phyloP scores from a whole-genome alignment of 2,888 invertebrate genomes.

The Mellilla xanthometata region DNA sequence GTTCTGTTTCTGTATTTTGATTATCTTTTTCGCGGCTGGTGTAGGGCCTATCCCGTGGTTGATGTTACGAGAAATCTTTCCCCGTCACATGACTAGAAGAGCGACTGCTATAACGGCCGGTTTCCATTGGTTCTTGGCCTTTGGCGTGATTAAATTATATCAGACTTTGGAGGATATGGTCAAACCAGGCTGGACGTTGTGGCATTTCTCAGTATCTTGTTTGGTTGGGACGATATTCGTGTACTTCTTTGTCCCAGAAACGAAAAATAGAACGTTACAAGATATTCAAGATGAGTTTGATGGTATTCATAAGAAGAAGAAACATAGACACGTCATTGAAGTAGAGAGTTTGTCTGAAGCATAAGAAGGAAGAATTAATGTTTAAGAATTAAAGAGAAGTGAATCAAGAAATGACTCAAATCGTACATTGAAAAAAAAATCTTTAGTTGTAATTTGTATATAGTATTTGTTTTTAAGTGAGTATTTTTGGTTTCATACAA shows the following conservation, averaged over 20 bases:
- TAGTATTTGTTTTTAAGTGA: too few relatives aligned
- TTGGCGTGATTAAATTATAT: slow-evolving; percentile 84
- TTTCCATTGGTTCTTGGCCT: slow-evolving; percentile 87
- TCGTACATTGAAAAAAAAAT: too few relatives aligned
- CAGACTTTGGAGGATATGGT: slow-evolving; percentile 80
- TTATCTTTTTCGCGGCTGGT: slow-evolving; percentile 85
- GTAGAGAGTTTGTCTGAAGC: slow-evolving; percentile 62
- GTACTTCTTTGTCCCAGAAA: slow-evolving; percentile 86
- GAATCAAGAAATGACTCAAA: too few relatives aligned
- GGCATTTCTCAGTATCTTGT: slow-evolving; percentile 85
- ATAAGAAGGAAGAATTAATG: slow-evolving; percentile 38
- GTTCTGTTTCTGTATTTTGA: slow-evolving; percentile 78
- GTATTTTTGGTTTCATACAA: too few relatives aligned
- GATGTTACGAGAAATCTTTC: slow-evolving; percentile 86
- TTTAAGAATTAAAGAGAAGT: slow-evolving; percentile 32
- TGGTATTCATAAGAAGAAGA: slow-evolving; percentile 65
- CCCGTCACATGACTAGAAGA: slow-evolving; percentile 82
- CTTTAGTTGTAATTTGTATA: too few relatives aligned
- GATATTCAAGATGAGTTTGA: slow-evolving; percentile 81
- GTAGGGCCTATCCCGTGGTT: slow-evolving; percentile 89
- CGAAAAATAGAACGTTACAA: slow-evolving; percentile 80
- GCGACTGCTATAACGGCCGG: slow-evolving; percentile 87
- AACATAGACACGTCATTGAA: slow-evolving; percentile 72
- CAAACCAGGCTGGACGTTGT: slow-evolving; percentile 85
- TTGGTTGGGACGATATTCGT: slow-evolving; percentile 84